Evolutionary conservation across 2,888 invertebrate species (phyloP).

Genomic region (Noctua janthe): DNA sequence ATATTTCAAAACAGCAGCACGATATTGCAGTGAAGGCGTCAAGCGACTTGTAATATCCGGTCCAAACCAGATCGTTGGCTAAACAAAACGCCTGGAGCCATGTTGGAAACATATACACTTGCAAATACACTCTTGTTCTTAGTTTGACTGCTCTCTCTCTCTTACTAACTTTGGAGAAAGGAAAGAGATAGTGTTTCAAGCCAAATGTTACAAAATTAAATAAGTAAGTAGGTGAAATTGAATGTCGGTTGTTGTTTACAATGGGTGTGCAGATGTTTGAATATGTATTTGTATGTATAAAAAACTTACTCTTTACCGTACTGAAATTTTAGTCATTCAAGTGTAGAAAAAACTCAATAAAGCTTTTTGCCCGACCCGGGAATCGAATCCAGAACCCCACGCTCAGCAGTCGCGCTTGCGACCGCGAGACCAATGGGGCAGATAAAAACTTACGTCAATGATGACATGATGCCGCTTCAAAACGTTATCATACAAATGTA

Average conservation of each 20-base stretch:
- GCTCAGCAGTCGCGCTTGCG: too few species aligned
- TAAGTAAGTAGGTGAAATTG: neutral
- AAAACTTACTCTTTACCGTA: neutral
- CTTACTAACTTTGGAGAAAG: slow-evolving; percentile 19
- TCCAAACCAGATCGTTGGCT: slow-evolving; percentile 66
- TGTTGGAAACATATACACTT: slow-evolving; percentile 57
- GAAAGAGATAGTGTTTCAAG: slow-evolving; percentile 4
- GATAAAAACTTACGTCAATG: neutral
- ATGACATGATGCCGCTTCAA: too few species aligned
- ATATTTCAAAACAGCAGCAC: slow-evolving; percentile 50
- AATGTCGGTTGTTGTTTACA: neutral
- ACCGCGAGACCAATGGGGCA: too few species aligned
- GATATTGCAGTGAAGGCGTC: slow-evolving; percentile 66
- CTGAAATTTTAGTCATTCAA: too few species aligned
- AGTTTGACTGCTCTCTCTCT: slow-evolving; percentile 27
- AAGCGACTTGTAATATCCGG: slow-evolving; percentile 79
- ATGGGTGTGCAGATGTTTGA: neutral
- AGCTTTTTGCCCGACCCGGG: neutral
- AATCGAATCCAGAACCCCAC: neutral
- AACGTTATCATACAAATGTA: too few species aligned
- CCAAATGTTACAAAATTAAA: slow-evolving; percentile 24
- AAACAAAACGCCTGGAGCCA: slow-evolving; percentile 69
- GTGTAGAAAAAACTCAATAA: too few species aligned
- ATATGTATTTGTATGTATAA: neutral
- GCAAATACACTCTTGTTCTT: slow-evolving; percentile 50